Percentiles rank a stretch among this genome's conserved stretches.
These are phyloP conservation scores for Halcyon badia DNA, from an alignment of 2,797 vertebrate genomes.

Conservation along the genomic window DNA sequence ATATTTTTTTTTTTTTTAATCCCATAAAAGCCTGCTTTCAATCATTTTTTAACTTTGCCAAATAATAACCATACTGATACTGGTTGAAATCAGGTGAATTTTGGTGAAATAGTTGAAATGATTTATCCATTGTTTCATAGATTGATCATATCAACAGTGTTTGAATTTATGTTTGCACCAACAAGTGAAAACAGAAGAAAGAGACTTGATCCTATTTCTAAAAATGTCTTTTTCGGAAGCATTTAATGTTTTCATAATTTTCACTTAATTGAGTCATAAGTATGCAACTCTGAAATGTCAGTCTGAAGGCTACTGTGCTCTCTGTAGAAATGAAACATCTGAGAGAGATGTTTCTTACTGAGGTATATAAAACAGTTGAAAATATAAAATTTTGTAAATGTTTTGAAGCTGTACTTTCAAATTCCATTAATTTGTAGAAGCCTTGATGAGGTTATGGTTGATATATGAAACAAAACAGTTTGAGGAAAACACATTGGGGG, in stretches of 20 bases:
- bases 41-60: background rate
- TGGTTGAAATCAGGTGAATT: background rate
- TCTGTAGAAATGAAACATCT: background rate
- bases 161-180: background rate
- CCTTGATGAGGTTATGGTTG: background rate
- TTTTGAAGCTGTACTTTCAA: background rate
- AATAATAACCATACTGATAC: background rate
- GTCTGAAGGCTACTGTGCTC: background rate
- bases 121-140: background rate
- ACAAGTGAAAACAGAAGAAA: background rate
- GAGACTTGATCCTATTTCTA: background rate
- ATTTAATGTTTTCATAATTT: background rate
- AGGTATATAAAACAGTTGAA: background rate
- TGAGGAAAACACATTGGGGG: background rate
- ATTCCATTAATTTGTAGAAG: background rate
- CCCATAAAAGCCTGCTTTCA: background rate
- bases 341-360: background rate
- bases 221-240: background rate
- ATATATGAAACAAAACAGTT: background rate
- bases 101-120: background rate
- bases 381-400: background rate
- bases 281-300: background rate
- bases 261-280: background rate
- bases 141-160: rapidly evolving
- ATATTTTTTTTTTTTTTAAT: background rate